A percentile compares a stretch with the other conserved stretches of the same genome.
Evolutionary conservation across 1,140 invertebrate genomes (phyloP).

Genomic region (Anoplophora glabripennis): DNA sequence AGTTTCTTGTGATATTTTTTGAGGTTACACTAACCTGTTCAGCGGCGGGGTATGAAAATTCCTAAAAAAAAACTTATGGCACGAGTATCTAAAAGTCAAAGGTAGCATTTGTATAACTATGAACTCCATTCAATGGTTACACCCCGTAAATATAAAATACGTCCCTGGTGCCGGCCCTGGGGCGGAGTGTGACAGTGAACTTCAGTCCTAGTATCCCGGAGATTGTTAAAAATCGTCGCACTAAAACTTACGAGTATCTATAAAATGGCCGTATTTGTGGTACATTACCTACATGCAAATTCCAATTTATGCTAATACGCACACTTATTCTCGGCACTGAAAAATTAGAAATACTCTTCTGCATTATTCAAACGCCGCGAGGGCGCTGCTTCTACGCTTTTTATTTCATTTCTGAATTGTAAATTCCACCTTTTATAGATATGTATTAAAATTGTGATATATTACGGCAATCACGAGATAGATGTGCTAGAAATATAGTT

Average conservation of each 20-base stretch:
- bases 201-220: not conserved
- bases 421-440: constrained; percentile 4
- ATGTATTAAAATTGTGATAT: not conserved
- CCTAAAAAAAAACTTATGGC: too few relatives aligned
- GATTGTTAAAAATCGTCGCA: constrained; percentile 12
- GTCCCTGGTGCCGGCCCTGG: not conserved
- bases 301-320: constrained; percentile 13
- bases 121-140: too few relatives aligned
- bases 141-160: too few relatives aligned
- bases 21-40: too few relatives aligned
- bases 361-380: constrained; percentile 7
- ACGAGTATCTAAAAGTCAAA: too few relatives aligned
- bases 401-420: constrained; percentile 16
- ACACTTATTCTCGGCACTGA: constrained; percentile 13
- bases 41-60: too few relatives aligned
- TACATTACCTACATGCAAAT: constrained; percentile 17
- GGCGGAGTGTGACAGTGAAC: too few relatives aligned
- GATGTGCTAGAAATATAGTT: too few relatives aligned
- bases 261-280: constrained; percentile 11
- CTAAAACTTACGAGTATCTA: constrained; percentile 6
- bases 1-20: too few relatives aligned
- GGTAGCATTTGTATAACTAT: too few relatives aligned
- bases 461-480: not conserved
- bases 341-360: constrained; percentile 16
- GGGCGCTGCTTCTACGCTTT: not conserved